phyloP scores from a whole-genome alignment of 2,113 vertebrate species.

The Seriola aureovittata region DNA sequence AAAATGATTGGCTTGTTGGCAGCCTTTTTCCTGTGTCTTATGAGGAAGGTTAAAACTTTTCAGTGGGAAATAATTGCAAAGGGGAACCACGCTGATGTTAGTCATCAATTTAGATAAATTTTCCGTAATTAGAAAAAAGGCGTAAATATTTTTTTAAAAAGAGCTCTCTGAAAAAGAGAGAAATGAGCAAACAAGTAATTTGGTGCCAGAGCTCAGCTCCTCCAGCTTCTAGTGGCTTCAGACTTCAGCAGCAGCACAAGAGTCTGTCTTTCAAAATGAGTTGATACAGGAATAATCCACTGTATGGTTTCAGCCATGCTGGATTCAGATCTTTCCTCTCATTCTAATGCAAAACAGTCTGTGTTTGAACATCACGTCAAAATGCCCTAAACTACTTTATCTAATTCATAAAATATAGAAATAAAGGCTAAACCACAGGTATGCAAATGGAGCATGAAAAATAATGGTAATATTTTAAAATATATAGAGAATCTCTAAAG shows the following conservation, averaged over 20 bases:
- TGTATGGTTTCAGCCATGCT: background rate
- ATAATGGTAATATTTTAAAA: background rate
- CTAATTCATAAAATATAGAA: conserved; percentile 5
- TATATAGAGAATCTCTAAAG: background rate
- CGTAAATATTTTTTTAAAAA: background rate
- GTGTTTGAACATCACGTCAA: conserved; percentile 24
- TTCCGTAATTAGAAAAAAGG: background rate
- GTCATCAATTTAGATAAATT: background rate
- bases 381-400: background rate
- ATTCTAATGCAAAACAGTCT: conserved; percentile 26
- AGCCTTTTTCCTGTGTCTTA: background rate
- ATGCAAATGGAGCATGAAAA: background rate
- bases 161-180: background rate
- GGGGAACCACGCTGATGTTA: conserved; percentile 6
- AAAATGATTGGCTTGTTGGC: background rate
- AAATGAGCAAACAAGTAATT: background rate
- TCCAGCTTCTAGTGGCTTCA: background rate
- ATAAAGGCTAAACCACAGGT: background rate
- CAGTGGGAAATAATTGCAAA: conserved; percentile 1
- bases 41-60: background rate
- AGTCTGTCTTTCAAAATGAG: background rate
- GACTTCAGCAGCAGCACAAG: background rate
- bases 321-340: conserved; percentile 29
- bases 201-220: background rate
- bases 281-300: conserved; percentile 3